These are phyloP conservation scores for Saxidomus purpurata DNA, from an alignment of 1,140 invertebrate species.

Conservation along the genomic window DNA sequence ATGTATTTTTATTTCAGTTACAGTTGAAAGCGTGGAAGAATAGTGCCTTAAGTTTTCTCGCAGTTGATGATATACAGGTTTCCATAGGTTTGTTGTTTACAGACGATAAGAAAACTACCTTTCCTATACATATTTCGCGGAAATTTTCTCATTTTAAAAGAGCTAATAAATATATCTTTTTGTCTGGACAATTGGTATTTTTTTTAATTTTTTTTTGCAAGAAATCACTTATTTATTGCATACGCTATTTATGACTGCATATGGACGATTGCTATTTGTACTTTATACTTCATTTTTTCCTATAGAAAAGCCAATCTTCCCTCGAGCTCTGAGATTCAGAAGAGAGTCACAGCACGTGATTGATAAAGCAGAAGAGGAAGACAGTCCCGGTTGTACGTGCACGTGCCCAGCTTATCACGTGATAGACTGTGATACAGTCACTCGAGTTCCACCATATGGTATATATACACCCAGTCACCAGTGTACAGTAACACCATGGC, in stretches of 20 bases:
- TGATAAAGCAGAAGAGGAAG: background rate
- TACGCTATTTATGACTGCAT: too few relatives aligned
- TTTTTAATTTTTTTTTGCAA: too few relatives aligned
- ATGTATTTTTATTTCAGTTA: constrained; percentile 18
- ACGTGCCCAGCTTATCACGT: constrained; percentile 39
- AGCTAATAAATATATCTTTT: too few relatives aligned
- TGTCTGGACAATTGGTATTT: too few relatives aligned
- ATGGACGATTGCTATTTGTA: too few relatives aligned
- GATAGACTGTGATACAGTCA: constrained; percentile 35
- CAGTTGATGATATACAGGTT: constrained; percentile 22
- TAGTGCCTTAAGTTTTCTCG: background rate
- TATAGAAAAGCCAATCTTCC: background rate
- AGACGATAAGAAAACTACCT: too few relatives aligned
- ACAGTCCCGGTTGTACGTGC: constrained; percentile 27
- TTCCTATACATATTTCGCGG: too few relatives aligned
- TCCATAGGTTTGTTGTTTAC: constrained; percentile 15
- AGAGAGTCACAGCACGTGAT: background rate
- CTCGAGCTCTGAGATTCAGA: background rate
- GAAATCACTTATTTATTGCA: too few relatives aligned
- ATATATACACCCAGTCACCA: too few relatives aligned
- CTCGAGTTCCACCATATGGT: constrained; percentile 3
- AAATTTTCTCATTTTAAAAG: too few relatives aligned
- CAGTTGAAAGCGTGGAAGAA: constrained; percentile 1
- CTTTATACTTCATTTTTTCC: background rate
- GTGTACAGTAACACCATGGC: too few relatives aligned